These are phyloP conservation scores for Harpagoxenus sublaevis DNA, from an alignment of 2,888 invertebrate genomes.

Conservation along the genomic window DNA sequence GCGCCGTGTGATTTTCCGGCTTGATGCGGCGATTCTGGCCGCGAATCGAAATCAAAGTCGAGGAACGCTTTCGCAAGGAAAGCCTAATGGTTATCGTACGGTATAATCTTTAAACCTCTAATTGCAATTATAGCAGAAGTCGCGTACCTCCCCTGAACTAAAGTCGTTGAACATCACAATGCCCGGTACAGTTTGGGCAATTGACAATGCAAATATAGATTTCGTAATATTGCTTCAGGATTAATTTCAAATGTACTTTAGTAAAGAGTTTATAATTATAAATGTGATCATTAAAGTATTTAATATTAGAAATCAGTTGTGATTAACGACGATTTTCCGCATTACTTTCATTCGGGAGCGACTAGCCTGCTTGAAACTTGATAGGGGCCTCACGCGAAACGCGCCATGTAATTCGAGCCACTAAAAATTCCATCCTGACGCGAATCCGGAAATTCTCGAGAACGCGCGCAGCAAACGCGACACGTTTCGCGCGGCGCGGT, in stretches of 20 bases:
- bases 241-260: background rate
- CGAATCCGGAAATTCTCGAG: slow-evolving; percentile 57
- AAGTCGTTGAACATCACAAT: background rate
- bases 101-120: slow-evolving; percentile 43
- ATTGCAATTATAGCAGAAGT: slow-evolving; percentile 47
- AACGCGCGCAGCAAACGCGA: background rate
- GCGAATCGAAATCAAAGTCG: slow-evolving; percentile 53
- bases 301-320: background rate
- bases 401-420: background rate
- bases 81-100: slow-evolving; percentile 39
- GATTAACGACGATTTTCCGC: background rate
- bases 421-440: slow-evolving; percentile 46
- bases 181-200: background rate
- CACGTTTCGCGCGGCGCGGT: slow-evolving; percentile 24
- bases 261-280: background rate
- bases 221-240: background rate
- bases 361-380: background rate
- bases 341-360: background rate
- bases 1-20: slow-evolving; percentile 75
- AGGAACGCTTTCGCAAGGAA: slow-evolving; percentile 50
- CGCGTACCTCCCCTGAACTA: background rate
- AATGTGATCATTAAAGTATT: background rate
- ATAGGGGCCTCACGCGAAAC: background rate
- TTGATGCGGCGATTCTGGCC: slow-evolving; percentile 59
- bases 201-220: background rate